These are phyloP conservation scores for Lypha dubia DNA, from an alignment of 2,888 invertebrate genomes.

Conservation along the genomic window DNA sequence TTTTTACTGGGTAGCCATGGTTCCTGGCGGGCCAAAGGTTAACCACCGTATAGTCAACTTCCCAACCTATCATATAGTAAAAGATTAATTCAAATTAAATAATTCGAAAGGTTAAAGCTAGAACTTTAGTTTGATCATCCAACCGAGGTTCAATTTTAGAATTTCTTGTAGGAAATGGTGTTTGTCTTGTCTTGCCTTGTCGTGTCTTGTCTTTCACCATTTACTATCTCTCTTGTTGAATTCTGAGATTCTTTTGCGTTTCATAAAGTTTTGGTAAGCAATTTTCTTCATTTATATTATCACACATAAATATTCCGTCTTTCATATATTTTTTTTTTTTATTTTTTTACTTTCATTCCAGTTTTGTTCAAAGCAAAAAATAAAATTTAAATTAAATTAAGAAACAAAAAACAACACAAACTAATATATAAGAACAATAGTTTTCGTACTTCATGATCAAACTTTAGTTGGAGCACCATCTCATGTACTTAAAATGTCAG, in stretches of 20 bases:
- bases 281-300: slow-evolving; percentile 34
- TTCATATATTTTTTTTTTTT: slow-evolving; percentile 23
- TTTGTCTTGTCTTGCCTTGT: too few species aligned
- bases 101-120: too few species aligned
- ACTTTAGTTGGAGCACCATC: slow-evolving; percentile 6
- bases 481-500: slow-evolving; percentile 51
- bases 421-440: neutral
- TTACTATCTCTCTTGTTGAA: slow-evolving; percentile 1
- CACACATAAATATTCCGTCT: slow-evolving; percentile 14
- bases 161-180: slow-evolving; percentile 2
- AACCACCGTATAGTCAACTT: too few species aligned
- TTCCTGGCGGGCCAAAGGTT: too few species aligned
- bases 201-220: neutral
- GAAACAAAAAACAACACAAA: neutral
- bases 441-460: slow-evolving; percentile 23
- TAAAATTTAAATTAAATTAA: slow-evolving; percentile 6
- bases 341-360: too few species aligned
- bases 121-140: too few species aligned
- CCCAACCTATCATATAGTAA: too few species aligned
- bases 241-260: slow-evolving; percentile 35
- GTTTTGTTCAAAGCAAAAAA: slow-evolving; percentile 15
- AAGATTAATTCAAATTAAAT: too few species aligned
- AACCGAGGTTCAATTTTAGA: too few species aligned
- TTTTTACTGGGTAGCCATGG: too few species aligned
- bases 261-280: slow-evolving; percentile 40